Evolutionary conservation across 2,797 vertebrate genomes (phyloP), one percentile per base, ranked within the genome.

Genomic region (Gymnoscopelus microlampas): DNA sequence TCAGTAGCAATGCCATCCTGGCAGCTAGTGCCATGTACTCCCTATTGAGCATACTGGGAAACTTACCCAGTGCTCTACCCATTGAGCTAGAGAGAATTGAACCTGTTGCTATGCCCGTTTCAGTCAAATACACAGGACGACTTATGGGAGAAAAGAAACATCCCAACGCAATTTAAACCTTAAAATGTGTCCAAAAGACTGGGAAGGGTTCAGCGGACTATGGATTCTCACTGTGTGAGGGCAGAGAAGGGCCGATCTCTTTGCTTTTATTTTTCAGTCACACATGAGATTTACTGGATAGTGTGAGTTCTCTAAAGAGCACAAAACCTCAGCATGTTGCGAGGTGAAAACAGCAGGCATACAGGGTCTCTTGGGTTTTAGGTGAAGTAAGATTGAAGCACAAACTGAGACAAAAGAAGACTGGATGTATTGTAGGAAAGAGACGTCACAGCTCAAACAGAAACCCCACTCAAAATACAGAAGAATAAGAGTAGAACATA

Each of bases 201-300:
- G 24, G 39, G 35, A 39, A 44, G 15, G 48, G 49, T 56, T 12
- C 12, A 11, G 11, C 49, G 24, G 23, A 58, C 61, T 69, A 44
- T 44, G 35, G 55, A 58, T 47, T 74, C 44, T 51, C 51, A 63
- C 60, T n/a, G 59, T 15, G 14, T 9, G 24, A 72, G 65, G 11
- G 47, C 57, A 71, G 69, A 57, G 59, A 14, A 55, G 53, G 60
- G 70, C 63, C 50, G 67, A 77, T 44, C 23, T 76, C 15, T 76
- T 77, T 72, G 73, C 73, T 78, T 79, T 76, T 23, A 74, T 73
- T 70, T 78, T 66, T 47, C 77, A 32, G 81, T 86, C 85, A 81
- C 82, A 71, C 78, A 89, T 9, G 86, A 88, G 83, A 87, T 89
- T 84, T 74, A 70, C 73, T 73, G 65, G 51, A 53, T 69, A 29